Conservation (phyloP, 2,888 invertebrate genomes). For the Pterostichus madidus region DNA sequence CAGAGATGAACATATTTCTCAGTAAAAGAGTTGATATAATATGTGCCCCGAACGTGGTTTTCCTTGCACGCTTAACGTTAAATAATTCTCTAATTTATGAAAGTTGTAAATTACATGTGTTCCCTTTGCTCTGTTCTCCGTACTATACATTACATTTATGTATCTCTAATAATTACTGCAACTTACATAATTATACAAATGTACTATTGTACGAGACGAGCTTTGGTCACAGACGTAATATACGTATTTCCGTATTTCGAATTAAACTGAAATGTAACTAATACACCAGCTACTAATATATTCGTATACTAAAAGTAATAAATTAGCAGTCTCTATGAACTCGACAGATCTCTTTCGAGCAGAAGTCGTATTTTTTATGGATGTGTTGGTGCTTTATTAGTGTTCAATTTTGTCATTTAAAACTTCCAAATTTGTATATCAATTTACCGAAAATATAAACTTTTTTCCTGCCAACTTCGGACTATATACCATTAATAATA, state of each 20-base stretch:
- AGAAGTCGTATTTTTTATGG: too few species aligned
- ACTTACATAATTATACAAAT: slow-evolving; percentile 42
- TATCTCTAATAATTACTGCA: slow-evolving; percentile 56
- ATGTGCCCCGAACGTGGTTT: slow-evolving; percentile 40
- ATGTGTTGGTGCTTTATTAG: too few species aligned
- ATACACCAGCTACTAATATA: too few species aligned
- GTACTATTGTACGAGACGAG: slow-evolving; percentile 30
- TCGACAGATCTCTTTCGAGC: too few species aligned
- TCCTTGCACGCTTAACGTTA: slow-evolving; percentile 41
- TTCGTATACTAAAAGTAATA: too few species aligned
- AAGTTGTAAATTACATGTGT: slow-evolving; percentile 45
- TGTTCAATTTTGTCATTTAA: too few species aligned
- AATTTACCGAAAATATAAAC: too few species aligned
- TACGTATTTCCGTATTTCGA: background rate
- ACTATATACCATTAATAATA: too few species aligned
- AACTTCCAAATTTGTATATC: too few species aligned
- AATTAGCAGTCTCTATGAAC: too few species aligned
- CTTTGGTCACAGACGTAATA: slow-evolving; percentile 8
- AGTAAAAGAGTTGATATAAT: slow-evolving; percentile 32
- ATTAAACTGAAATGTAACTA: background rate
- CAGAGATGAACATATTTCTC: slow-evolving; percentile 6
- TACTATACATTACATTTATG: slow-evolving; percentile 43
- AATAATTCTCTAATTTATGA: slow-evolving; percentile 57
- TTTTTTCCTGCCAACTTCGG: too few species aligned
- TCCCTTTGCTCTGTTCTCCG: slow-evolving; percentile 1